phyloP scores from a whole-genome alignment of 2,888 invertebrate genomes.

The Chalcosyrphus nemorum region DNA sequence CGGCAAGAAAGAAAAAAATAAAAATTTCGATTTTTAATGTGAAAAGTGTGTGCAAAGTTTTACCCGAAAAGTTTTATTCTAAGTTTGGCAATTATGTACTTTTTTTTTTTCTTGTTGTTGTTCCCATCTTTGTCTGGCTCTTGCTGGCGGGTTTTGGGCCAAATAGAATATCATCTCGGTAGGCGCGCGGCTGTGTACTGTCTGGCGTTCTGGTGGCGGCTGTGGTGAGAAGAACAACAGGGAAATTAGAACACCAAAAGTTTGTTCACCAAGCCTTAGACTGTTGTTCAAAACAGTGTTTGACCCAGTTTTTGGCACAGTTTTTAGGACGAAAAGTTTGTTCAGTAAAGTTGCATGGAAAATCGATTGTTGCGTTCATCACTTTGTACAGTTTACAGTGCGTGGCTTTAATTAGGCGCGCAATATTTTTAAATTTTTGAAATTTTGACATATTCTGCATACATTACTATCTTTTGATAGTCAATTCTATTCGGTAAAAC shows the following conservation, averaged over 20 bases:
- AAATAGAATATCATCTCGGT: constrained; percentile 35
- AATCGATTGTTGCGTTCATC: constrained; percentile 57
- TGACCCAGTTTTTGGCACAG: constrained; percentile 62
- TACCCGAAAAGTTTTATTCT: constrained; percentile 72
- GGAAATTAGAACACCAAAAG: constrained; percentile 63
- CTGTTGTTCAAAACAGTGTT: constrained; percentile 67
- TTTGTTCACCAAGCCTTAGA: constrained; percentile 66
- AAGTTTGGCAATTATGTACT: constrained; percentile 73
- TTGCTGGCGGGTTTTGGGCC: constrained; percentile 26
- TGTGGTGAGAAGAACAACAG: constrained; percentile 64
- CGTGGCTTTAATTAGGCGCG: constrained; percentile 9
- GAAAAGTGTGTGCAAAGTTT: constrained; percentile 71
- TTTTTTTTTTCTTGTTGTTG: constrained; percentile 59
- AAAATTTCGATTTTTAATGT: constrained; percentile 69
- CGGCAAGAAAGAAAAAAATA: no score
- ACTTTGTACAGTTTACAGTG: not conserved
- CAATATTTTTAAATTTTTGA: no score
- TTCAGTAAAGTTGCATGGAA: constrained; percentile 42
- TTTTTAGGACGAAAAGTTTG: constrained; percentile 63
- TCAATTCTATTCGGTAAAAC: no score
- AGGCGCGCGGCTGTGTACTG: constrained; percentile 65
- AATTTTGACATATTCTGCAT: no score
- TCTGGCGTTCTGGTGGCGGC: constrained; percentile 58
- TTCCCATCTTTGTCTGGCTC: constrained; percentile 58
- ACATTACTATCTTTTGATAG: no score